Conservation (phyloP, 2,113 vertebrate genomes). For the Rhea americana region DNA sequence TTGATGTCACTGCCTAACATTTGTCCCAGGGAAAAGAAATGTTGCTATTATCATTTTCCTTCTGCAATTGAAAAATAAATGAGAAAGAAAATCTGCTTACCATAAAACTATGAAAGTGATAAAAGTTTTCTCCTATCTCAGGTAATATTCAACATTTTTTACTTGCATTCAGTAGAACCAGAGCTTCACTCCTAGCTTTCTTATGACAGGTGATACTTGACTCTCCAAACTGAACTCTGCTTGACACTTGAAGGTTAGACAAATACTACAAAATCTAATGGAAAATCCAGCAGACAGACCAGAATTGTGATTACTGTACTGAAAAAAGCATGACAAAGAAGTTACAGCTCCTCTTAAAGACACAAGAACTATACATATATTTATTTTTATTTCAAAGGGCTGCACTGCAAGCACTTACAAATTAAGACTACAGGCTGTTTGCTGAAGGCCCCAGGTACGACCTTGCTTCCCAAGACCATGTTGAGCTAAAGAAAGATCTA, state of each 20-base stretch:
- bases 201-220: neutral
- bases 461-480: neutral
- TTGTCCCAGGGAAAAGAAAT: constrained; percentile 40
- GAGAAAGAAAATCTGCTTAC: neutral
- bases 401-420: fast-evolving
- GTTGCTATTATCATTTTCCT: neutral
- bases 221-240: neutral
- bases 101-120: neutral
- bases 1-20: constrained; percentile 46
- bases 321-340: neutral
- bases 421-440: neutral
- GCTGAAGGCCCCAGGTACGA: neutral
- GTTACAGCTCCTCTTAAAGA: neutral
- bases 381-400: neutral
- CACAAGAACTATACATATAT: neutral
- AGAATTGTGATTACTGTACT: neutral
- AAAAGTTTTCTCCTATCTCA: neutral
- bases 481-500: neutral
- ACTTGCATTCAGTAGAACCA: neutral
- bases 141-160: neutral
- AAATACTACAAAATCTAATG: neutral
- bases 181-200: neutral
- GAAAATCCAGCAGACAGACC: neutral
- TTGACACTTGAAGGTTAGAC: neutral
- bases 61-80: neutral